These are phyloP conservation scores for Cinclus mexicanus DNA, from an alignment of 2,113 vertebrate species.

Conservation along the genomic window DNA sequence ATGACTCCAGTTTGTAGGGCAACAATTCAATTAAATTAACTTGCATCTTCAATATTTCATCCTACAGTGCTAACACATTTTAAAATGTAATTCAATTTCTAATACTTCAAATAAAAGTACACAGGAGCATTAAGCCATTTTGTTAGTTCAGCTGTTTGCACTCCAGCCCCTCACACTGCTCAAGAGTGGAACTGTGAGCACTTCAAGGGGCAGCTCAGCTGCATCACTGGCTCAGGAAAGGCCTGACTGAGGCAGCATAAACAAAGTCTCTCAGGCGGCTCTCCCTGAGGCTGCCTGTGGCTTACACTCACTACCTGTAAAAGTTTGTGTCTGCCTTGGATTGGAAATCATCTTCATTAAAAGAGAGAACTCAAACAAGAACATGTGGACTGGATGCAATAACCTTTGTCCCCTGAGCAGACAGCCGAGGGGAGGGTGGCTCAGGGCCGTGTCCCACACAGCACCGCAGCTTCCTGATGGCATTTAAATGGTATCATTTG, in stretches of 20 bases:
- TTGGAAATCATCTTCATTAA: neutral
- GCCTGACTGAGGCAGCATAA: neutral
- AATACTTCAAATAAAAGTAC: neutral
- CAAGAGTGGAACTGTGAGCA: neutral
- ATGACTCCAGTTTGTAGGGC: neutral
- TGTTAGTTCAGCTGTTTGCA: neutral
- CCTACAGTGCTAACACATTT: neutral
- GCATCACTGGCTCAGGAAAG: rapidly evolving
- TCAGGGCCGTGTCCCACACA: neutral
- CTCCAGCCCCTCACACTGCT: neutral
- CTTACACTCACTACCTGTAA: neutral
- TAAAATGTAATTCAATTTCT: neutral
- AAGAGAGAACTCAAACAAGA: neutral
- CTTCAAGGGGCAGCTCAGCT: neutral
- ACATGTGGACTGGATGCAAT: rapidly evolving
- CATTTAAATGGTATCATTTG: neutral
- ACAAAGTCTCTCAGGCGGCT: neutral
- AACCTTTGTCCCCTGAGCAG: rapidly evolving
- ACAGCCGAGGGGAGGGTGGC: neutral
- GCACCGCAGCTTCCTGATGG: rapidly evolving
- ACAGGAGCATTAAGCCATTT: neutral
- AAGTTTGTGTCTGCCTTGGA: neutral
- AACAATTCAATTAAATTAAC: neutral
- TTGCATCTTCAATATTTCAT: neutral
- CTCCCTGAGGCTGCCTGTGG: neutral